phyloP scores from a whole-genome alignment of 2,888 invertebrate species.

The Malthinus flaveolus region DNA sequence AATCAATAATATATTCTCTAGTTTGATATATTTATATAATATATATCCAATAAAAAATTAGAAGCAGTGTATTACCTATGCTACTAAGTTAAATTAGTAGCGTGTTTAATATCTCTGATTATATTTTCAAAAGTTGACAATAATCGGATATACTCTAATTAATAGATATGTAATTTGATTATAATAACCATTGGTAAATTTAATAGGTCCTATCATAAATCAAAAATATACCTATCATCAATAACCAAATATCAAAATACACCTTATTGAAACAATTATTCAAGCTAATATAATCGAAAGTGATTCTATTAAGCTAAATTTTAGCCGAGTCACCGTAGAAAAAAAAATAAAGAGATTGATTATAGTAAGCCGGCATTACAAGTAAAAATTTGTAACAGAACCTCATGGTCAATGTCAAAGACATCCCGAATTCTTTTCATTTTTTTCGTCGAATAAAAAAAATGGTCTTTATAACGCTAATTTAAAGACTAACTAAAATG shows the following conservation, averaged over 20 bases:
- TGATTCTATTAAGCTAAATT: conserved; percentile 53
- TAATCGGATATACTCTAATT: too few relatives aligned
- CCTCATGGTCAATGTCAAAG: conserved; percentile 37
- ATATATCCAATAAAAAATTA: too few relatives aligned
- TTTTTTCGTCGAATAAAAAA: conserved; percentile 2
- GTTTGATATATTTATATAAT: too few relatives aligned
- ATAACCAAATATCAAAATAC: conserved; percentile 40
- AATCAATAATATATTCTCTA: too few relatives aligned
- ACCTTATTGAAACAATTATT: conserved; percentile 53
- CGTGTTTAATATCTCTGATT: too few relatives aligned
- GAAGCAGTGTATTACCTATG: too few relatives aligned
- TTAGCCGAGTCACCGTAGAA: conserved; percentile 49
- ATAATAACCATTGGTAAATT: too few relatives aligned
- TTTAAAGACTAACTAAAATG: conserved; percentile 11
- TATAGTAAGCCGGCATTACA: conserved; percentile 49
- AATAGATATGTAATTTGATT: too few relatives aligned
- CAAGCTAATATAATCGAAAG: conserved; percentile 54
- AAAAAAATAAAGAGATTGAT: conserved; percentile 47
- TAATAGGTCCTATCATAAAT: neutral
- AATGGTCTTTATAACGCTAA: neutral
- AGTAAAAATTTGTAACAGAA: conserved; percentile 46
- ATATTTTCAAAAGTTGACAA: too few relatives aligned
- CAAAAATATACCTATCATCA: conserved; percentile 4
- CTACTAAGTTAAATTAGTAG: too few relatives aligned
- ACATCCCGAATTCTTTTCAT: conserved; percentile 21